Evolutionary conservation across 2,113 vertebrate genomes (phyloP), one percentile per base, ranked within the genome.

Genomic region (Pantherophis guttatus): DNA sequence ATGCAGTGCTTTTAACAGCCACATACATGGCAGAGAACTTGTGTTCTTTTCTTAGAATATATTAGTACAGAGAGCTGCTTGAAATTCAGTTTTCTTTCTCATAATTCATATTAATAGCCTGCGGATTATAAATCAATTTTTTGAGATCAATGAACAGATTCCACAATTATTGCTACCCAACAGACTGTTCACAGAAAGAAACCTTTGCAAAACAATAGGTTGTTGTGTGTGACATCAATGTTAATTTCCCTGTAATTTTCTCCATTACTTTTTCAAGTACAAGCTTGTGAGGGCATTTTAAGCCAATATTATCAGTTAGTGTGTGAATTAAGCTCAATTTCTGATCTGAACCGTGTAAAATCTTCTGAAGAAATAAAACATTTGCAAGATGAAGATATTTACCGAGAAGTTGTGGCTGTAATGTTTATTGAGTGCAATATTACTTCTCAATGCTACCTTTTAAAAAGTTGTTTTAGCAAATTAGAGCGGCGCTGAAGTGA

Each of bases 21-120:
- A 58, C 65, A 8, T 23, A 91, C 54, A 9, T 0, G 50, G 19
- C 33, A 91, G 8, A 29, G 33, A 90, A 6, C 87, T 95, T 19
- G 86, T 57, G 5, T 4, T 94, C 50, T 29, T 92, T 95, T 92
- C 88, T 92, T 95, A 93, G 24, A 29, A n/a, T 85, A 89, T 95
- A 95, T 75, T 95, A 48, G 62, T 53, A 81, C 33, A 57, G 33
- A 75, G 44, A 55, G 33, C 53, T 57, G 23, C 12, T 90, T 85
- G 50, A 89, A 87, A 93, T 39, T 26, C 87, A 55, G 15, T n/a
- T 88, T 88, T 53, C 52, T 75, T 90, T 39, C 6, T 1, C 89
- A 91, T 94, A 1, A 86, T 94, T 94, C 91, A 86, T 91, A 94
- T 23, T 91, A 75, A 50, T 54, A 54, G 2, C 5, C 86, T 95